Conservation (phyloP, 2,797 vertebrate species). For the Acanthornis magna region DNA sequence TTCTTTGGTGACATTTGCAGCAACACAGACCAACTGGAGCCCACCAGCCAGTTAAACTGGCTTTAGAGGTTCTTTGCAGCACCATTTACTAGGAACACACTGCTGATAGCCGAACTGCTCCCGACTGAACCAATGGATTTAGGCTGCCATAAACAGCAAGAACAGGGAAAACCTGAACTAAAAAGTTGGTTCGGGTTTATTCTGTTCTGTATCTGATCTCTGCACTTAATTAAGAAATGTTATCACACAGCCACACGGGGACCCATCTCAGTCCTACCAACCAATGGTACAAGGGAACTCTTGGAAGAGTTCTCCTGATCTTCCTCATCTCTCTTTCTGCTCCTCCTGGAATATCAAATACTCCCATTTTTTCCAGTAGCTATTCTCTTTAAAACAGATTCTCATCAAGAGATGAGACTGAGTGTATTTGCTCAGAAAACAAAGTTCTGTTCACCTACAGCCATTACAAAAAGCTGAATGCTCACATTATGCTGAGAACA, state of each 20-base stretch:
- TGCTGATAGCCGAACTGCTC: not conserved
- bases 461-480: not conserved
- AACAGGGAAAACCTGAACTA: slow-evolving; percentile 14
- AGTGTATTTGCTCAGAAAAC: not conserved
- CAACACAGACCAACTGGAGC: not conserved
- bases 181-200: not conserved
- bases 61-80: not conserved
- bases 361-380: not conserved
- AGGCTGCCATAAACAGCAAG: not conserved
- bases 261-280: not conserved
- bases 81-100: not conserved
- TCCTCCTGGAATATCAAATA: not conserved
- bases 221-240: slow-evolving; percentile 9
- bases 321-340: not conserved
- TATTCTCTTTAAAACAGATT: not conserved
- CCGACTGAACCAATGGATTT: not conserved
- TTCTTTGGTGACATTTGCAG: not conserved
- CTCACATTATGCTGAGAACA: not conserved
- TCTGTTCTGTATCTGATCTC: not conserved
- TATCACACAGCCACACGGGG: not conserved
- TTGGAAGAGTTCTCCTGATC: not conserved
- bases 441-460: not conserved
- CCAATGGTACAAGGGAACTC: not conserved
- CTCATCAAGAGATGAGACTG: not conserved
- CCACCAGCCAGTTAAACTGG: not conserved